Conservation (phyloP, 2,113 vertebrate genomes). For the Agapornis roseicollis region DNA sequence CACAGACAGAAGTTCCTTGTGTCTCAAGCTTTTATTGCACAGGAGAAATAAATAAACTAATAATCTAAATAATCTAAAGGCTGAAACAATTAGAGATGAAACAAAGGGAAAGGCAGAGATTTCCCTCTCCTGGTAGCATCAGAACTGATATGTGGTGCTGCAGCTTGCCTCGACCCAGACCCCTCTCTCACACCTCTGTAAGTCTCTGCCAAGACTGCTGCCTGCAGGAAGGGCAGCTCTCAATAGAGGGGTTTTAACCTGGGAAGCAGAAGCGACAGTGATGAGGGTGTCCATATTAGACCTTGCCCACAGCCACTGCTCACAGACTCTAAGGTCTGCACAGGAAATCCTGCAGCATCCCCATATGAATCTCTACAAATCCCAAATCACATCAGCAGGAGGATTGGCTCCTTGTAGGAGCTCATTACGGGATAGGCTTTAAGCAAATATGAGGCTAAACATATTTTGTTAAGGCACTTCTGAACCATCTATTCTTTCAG, state of each 20-base stretch:
- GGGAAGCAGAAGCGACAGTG: background rate
- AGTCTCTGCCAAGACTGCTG: background rate
- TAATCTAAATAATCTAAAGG: background rate
- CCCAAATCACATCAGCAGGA: background rate
- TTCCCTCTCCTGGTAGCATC: background rate
- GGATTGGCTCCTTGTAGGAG: background rate
- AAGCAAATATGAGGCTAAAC: background rate
- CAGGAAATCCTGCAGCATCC: background rate
- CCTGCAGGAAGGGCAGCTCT: background rate
- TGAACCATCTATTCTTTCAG: background rate
- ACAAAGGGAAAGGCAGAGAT: background rate
- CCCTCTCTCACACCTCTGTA: fast-evolving
- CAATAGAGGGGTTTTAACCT: background rate
- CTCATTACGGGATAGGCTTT: background rate
- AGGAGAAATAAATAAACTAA: slow-evolving; percentile 29
- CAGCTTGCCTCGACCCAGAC: background rate
- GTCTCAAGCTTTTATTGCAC: slow-evolving; percentile 27
- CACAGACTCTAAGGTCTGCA: background rate
- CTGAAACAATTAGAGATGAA: background rate
- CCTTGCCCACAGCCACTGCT: background rate
- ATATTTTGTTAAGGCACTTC: background rate
- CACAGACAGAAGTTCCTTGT: background rate
- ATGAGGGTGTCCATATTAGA: background rate
- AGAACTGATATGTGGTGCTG: background rate
- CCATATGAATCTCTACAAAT: background rate